Evolutionary conservation across 1,140 invertebrate genomes (phyloP), one percentile per base, ranked within the genome.

Genomic region (Ectropis grisescens): DNA sequence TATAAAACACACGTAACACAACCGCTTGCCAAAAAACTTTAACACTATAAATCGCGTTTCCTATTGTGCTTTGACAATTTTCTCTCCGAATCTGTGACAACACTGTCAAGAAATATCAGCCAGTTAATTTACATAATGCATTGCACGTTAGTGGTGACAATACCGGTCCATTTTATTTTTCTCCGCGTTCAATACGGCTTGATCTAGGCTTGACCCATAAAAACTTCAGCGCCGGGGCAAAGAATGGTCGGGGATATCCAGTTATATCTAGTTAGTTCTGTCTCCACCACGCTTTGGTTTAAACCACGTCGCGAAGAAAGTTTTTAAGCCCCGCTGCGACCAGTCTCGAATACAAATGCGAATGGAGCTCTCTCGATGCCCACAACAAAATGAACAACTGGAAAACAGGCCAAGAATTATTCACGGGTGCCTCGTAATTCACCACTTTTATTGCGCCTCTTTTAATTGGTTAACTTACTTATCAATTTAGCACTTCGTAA

Each of bases 171-270:
- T 38, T 46, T 40, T 33, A 46, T 37, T 42, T 47, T 38, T 34
- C 35, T 41, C 37, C 36, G 33, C 37, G 52, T 52, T 58, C 55
- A 67, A 69, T 71, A 52, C 62, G 31, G 41, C 41, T 57, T 74
- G 58, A 78, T 71, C 67, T 65, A 56, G 58, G 65, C 56, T 74
- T 78, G 69, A 78, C 69, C 71, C 49, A 74, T 59, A 71, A 72
- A 75, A 76, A 72, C 53, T 70, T 70, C 42, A 44, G 49, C 44
- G 39, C 40, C 44, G 37, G 32, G 58, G 54, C 47, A 64, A 68
- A 70, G 59, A 72, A 70, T 64, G 53, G 58, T 61, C 52, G 50
- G 48, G 48, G 52, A 58, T 64, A 64, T 60, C 61, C 59, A 60
- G 58, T 64, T 71, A 60, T 68, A 72, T 60, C 56, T 56, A 67